Evolutionary conservation across 2,113 vertebrate species (phyloP).

Genomic region (Podilymbus podiceps): DNA sequence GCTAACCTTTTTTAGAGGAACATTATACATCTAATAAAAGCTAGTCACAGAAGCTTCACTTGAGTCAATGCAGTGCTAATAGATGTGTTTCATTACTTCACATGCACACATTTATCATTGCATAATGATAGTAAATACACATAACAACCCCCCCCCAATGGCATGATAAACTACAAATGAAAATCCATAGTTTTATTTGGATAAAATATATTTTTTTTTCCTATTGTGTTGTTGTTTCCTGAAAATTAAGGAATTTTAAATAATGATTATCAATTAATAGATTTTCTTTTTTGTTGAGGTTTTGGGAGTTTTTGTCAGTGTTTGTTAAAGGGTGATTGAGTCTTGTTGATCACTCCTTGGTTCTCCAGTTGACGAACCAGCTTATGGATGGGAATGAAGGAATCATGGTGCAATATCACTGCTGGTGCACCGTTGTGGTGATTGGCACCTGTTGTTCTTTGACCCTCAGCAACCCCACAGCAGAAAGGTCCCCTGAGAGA

Average conservation of each 20-base stretch:
- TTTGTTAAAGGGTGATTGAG: too few species aligned
- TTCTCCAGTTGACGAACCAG: too few species aligned
- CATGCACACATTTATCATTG: background rate
- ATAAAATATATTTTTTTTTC: background rate
- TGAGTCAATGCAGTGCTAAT: background rate
- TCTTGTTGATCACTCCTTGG: too few species aligned
- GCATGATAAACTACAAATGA: background rate
- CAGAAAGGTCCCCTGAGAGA: too few species aligned
- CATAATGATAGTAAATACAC: background rate
- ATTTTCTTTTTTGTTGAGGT: background rate
- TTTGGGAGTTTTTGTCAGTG: background rate
- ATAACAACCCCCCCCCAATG: background rate
- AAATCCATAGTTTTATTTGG: background rate
- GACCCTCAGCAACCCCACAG: too few species aligned
- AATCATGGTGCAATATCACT: too few species aligned
- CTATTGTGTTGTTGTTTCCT: background rate
- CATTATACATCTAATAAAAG: background rate
- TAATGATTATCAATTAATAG: background rate
- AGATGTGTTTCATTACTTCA: background rate
- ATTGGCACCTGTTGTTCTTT: too few species aligned
- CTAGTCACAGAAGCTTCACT: background rate
- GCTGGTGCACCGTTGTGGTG: too few species aligned
- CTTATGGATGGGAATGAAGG: too few species aligned
- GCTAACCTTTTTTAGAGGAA: background rate
- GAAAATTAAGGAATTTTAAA: background rate